A percentile compares a stretch with the other conserved stretches of the same genome.
Evolutionary conservation across 1,140 invertebrate genomes (phyloP).

Genomic region (Zaprionus tsacasi): DNA sequence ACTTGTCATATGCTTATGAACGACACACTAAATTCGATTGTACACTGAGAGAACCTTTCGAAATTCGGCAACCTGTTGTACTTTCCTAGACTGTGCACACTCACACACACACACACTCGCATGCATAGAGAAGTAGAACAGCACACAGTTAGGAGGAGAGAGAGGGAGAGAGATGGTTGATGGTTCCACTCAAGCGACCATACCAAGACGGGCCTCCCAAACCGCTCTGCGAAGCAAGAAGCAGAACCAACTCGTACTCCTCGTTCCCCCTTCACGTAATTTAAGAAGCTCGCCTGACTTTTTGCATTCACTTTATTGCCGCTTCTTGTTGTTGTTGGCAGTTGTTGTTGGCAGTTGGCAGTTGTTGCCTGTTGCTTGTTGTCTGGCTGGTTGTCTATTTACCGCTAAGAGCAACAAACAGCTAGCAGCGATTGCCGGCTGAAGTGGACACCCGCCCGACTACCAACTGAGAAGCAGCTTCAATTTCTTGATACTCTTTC

Average conservation of each 20-base stretch:
- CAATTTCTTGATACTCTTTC: conserved; percentile 38
- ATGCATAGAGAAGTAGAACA: conserved; percentile 39
- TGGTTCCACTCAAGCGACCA: conserved; percentile 57
- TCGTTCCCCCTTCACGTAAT: conserved; percentile 59
- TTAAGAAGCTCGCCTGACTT: conserved; percentile 60
- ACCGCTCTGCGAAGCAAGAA: conserved; percentile 54
- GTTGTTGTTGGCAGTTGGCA: not conserved
- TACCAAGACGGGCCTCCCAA: conserved; percentile 31
- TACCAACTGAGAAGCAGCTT: conserved; percentile 21
- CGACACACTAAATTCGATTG: conserved; percentile 24
- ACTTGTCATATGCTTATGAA: conserved; percentile 41
- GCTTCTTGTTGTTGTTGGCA: conserved; percentile 21
- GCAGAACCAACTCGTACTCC: conserved; percentile 64
- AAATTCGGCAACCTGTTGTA: conserved; percentile 58
- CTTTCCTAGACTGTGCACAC: conserved; percentile 1
- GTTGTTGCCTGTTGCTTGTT: conserved; percentile 13
- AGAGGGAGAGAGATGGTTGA: not conserved
- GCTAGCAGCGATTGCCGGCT: conserved; percentile 40
- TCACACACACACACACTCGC: not conserved
- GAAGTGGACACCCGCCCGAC: conserved; percentile 19
- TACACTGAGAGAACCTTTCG: conserved; percentile 34
- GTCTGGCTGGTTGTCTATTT: conserved; percentile 58
- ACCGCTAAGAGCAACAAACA: conserved; percentile 77
- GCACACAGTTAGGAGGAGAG: conserved; percentile 33
- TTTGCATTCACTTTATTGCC: conserved; percentile 62